These are phyloP conservation scores for Oncorhynchus kisutch DNA, from an alignment of 2,113 vertebrate genomes.

Conservation along the genomic window DNA sequence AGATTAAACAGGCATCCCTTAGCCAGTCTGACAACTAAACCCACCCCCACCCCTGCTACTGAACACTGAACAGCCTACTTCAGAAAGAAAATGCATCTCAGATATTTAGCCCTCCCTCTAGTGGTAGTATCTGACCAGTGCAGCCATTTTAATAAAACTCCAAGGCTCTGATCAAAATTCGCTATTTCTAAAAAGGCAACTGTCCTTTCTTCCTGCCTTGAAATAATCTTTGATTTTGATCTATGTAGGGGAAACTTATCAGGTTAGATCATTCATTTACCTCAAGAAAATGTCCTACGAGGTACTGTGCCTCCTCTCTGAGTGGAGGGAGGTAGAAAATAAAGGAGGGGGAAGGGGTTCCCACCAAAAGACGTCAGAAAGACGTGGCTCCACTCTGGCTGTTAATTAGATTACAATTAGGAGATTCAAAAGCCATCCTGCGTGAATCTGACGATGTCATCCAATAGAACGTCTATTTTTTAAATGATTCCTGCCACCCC, in stretches of 20 bases:
- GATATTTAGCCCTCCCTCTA: not conserved
- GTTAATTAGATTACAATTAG: conserved; percentile 14
- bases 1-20: not conserved
- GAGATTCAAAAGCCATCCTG: conserved; percentile 29
- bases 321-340: not conserved
- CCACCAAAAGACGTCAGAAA: not conserved
- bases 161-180: too few relatives aligned
- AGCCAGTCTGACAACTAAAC: not conserved
- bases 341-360: not conserved
- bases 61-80: not conserved
- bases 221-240: too few relatives aligned
- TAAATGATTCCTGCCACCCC: not conserved
- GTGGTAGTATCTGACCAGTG: not conserved
- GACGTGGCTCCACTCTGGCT: not conserved
- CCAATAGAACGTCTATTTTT: not conserved
- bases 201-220: too few relatives aligned
- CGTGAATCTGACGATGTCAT: conserved; percentile 17
- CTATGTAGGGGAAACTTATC: not conserved
- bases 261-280: not conserved
- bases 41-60: not conserved
- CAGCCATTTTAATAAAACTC: not conserved
- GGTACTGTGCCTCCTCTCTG: not conserved
- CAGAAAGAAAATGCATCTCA: not conserved
- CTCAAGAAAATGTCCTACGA: too few relatives aligned
- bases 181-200: too few relatives aligned